These are phyloP conservation scores for Coelopa pilipes DNA, from an alignment of 2,888 invertebrate genomes.

Conservation along the genomic window DNA sequence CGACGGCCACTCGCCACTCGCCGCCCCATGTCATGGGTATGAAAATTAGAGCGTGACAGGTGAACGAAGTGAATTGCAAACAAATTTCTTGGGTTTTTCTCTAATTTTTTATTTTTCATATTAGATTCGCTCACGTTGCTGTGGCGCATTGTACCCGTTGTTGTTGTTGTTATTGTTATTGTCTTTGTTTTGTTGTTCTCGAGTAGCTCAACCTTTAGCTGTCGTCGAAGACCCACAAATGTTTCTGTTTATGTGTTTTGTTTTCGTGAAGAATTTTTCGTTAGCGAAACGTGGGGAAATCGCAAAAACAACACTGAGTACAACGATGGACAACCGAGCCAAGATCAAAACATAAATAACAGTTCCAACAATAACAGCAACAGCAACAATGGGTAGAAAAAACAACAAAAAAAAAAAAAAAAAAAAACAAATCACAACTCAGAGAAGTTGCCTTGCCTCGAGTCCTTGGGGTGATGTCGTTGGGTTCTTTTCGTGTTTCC, in stretches of 20 bases:
- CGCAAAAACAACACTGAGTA: no score
- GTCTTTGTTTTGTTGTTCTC: constrained; percentile 7
- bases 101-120: no score
- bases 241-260: background rate
- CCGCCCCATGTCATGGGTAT: constrained; percentile 50
- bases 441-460: constrained; percentile 15
- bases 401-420: background rate
- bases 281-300: no score
- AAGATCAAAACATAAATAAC: no score
- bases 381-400: background rate
- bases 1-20: constrained; percentile 13
- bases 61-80: constrained; percentile 41
- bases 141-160: no score
- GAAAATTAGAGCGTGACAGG: constrained; percentile 52
- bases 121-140: no score
- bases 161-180: no score
- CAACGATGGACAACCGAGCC: no score
- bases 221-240: constrained; percentile 26
- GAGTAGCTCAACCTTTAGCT: background rate
- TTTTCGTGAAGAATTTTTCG: no score
- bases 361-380: background rate
- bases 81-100: no score
- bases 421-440: background rate
- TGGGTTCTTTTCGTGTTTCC: background rate
- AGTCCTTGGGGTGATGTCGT: background rate